Conservation (phyloP, 2,113 vertebrate genomes). For the Murina feae region DNA sequence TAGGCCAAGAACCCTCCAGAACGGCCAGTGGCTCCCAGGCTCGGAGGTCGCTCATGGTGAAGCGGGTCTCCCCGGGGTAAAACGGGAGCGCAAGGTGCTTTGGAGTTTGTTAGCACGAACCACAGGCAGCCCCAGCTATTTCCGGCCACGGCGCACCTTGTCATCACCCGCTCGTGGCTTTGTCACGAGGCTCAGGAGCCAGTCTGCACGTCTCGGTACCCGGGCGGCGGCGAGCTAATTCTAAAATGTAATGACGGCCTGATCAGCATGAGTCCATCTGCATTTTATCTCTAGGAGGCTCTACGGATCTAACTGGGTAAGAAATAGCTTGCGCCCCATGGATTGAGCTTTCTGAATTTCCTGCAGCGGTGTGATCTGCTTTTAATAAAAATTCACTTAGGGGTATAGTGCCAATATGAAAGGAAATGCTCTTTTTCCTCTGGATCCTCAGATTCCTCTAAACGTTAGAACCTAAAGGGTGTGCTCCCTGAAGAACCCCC, state of each 20-base stretch:
- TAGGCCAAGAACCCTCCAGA: conserved; percentile 79
- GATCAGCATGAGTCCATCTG: conserved; percentile 63
- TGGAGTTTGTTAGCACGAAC: conserved; percentile 72
- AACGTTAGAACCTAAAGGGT: background rate
- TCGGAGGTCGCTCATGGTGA: conserved; percentile 81
- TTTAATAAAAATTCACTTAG: conserved; percentile 78
- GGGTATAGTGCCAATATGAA: conserved; percentile 53
- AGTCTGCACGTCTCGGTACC: conserved; percentile 36
- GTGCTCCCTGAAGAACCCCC: conserved; percentile 14
- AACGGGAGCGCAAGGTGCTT: conserved; percentile 78
- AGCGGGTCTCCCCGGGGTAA: conserved; percentile 84
- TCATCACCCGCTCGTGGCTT: conserved; percentile 58
- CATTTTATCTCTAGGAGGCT: conserved; percentile 64
- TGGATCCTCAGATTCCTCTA: conserved; percentile 41
- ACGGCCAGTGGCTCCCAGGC: conserved; percentile 79
- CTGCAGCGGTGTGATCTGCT: conserved; percentile 52
- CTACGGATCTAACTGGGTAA: conserved; percentile 61
- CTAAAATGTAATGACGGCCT: conserved; percentile 70
- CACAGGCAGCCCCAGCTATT: conserved; percentile 67
- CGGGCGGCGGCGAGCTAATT: conserved; percentile 57
- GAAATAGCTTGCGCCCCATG: conserved; percentile 35
- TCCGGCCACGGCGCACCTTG: conserved; percentile 68
- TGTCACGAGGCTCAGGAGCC: conserved; percentile 67
- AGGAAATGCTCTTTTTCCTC: conserved; percentile 67
- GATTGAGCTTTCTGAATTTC: conserved; percentile 70